Base-by-base conservation (phyloP, 1,140 invertebrate genomes). In the Heliconius himera region DNA sequence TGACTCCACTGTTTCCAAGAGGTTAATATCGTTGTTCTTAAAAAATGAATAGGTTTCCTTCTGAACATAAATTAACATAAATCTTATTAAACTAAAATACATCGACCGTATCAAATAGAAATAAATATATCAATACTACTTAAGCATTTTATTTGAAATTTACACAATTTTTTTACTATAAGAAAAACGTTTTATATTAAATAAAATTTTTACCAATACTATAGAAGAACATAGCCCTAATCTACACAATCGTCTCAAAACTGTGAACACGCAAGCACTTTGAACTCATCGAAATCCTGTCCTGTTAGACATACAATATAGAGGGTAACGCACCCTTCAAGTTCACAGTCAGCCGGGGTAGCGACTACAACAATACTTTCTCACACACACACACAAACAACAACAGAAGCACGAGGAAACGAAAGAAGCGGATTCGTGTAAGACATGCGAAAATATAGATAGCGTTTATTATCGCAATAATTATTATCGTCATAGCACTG, bases 311-410 rank as follows among this genome's bases (percentile, higher is more conserved):
- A 70, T 56, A 46, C 46, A 72, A 76, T 77, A 71, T 81, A 87
- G 88, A 88, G 91, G 90, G 89, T 91, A 91, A 90, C 87, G 89
- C 89, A 92, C 92, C 92, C 92, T 84, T 89, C 89, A 89, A 90
- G 87, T 88, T 88, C 88, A 84, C 80, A 85, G 88, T 84, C 84
- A 87, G 82, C 83, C 82, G 85, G 87, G 89, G 87, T 87, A 86
- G 87, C 78, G 79, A 81, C 78, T 74, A 80, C 78, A 71, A 70
- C 60, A 73, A 73, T 75, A 73, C 74, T 73, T 77, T 83, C 73
- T 77, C 84, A 82, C 84, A 88, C 84, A 87, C 80, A 86, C 79
- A 46, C 38, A 41, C 38, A 76, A 80, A 82, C 81, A 84, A 81
- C 77, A 46, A 20, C 81, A 70, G 77, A 36, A 41, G 4, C 26